These are phyloP conservation scores for Eupithecia dodoneata DNA, from an alignment of 2,888 invertebrate species.

Conservation along the genomic window DNA sequence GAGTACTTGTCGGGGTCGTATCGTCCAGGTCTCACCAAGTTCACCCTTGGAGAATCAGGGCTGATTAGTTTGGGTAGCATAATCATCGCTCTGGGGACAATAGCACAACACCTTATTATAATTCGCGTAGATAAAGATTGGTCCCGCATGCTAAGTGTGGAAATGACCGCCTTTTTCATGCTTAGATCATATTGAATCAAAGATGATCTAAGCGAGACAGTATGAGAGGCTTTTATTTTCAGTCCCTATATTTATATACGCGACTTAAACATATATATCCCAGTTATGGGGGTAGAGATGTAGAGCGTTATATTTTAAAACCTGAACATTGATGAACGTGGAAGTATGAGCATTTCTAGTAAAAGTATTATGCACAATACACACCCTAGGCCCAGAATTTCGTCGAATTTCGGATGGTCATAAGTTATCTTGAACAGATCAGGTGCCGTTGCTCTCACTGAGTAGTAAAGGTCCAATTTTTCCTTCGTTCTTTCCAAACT, in stretches of 20 bases:
- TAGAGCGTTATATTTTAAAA: not conserved
- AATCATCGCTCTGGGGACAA: constrained; percentile 51
- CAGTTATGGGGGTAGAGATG: not conserved
- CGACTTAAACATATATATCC: not conserved
- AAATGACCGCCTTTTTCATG: not conserved
- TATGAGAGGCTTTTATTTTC: not conserved
- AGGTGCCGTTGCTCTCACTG: constrained; percentile 79
- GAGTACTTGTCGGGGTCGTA: constrained; percentile 72
- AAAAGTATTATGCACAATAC: not conserved
- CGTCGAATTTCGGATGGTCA: constrained; percentile 56
- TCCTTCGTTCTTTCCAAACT: constrained; percentile 86
- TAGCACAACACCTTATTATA: not conserved
- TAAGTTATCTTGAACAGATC: constrained; percentile 70
- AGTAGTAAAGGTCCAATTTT: constrained; percentile 85
- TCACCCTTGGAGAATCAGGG: constrained; percentile 71
- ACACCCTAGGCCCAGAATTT: constrained; percentile 63
- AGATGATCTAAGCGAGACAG: not conserved
- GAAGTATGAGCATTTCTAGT: not conserved
- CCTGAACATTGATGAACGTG: not conserved
- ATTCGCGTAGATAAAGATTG: not conserved
- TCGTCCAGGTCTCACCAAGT: constrained; percentile 79
- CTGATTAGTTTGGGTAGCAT: constrained; percentile 62
- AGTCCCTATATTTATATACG: not conserved
- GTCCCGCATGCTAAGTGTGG: no score
- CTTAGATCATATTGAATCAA: not conserved